A percentile compares a stretch with the other conserved stretches of the same genome.
Evolutionary conservation across 2,888 invertebrate genomes (phyloP).

Genomic region (Cheilosia variabilis): DNA sequence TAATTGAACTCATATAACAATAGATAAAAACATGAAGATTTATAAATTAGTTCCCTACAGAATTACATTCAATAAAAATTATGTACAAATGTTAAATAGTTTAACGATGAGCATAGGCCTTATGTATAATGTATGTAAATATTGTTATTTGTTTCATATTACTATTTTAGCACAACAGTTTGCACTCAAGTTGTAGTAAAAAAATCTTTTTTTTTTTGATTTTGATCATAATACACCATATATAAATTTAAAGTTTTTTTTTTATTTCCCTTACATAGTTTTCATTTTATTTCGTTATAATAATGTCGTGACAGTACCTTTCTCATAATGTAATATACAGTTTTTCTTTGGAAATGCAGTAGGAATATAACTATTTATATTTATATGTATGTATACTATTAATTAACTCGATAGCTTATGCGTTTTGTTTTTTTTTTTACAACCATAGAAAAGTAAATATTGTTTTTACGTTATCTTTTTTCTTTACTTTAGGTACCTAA

Average conservation of each 20-base stretch:
- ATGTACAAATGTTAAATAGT: conserved; percentile 60
- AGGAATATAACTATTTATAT: conserved; percentile 64
- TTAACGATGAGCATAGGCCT: conserved; percentile 68
- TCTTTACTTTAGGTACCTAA: conserved; percentile 73
- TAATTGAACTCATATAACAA: conserved; percentile 20
- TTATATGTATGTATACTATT: conserved; percentile 63
- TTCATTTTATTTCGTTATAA: conserved; percentile 72
- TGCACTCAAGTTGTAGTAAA: conserved; percentile 63
- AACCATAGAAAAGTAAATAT: conserved; percentile 76
- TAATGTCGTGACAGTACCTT: conserved; percentile 65
- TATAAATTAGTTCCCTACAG: conserved; percentile 21
- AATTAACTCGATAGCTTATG: conserved; percentile 75
- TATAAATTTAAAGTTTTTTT: conserved; percentile 59
- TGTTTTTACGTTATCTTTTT: conserved; percentile 69
- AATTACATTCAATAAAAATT: conserved; percentile 45
- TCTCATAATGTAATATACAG: conserved; percentile 70
- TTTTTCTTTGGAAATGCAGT: conserved; percentile 71
- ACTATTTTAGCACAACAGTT: conserved; percentile 68
- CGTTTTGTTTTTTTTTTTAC: conserved; percentile 65
- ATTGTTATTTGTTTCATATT: conserved; percentile 46
- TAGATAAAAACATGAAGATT: conserved; percentile 32
- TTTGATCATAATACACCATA: conserved; percentile 66
- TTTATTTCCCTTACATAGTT: conserved; percentile 37
- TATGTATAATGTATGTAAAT: conserved; percentile 63
- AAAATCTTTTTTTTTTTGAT: conserved; percentile 59